Evolutionary conservation across 2,888 invertebrate species (phyloP).

Genomic region (Leptinotarsa haldemani): DNA sequence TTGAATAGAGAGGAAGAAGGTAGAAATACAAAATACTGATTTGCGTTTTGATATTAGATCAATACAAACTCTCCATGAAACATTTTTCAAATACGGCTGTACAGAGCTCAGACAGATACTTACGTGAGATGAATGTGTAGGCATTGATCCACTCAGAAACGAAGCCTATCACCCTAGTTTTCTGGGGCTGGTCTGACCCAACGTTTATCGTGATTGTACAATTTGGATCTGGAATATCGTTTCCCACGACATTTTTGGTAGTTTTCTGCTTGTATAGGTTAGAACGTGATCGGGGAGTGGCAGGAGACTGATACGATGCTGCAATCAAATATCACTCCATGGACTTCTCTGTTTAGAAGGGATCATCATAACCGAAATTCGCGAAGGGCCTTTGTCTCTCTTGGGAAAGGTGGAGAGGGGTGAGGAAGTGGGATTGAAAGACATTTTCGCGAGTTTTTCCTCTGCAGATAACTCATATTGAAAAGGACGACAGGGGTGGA

Average conservation of each 20-base stretch:
- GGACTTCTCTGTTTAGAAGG: conserved; percentile 37
- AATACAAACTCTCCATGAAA: background rate
- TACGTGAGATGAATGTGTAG: conserved; percentile 77
- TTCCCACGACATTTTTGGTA: conserved; percentile 63
- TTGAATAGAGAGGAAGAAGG: too few species aligned
- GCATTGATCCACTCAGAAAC: conserved; percentile 78
- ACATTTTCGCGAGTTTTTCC: background rate
- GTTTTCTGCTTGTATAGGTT: conserved; percentile 56
- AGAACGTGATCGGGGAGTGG: conserved; percentile 55
- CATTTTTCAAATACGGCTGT: background rate
- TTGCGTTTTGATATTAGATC: background rate
- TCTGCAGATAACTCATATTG: background rate
- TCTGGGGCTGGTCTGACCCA: conserved; percentile 55
- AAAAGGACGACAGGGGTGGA: background rate
- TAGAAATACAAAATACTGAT: too few species aligned
- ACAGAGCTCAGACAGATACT: conserved; percentile 62
- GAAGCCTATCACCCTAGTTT: conserved; percentile 72
- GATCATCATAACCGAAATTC: conserved; percentile 21
- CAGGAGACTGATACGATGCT: conserved; percentile 57
- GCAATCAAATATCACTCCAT: conserved; percentile 55
- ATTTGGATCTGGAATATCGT: conserved; percentile 64
- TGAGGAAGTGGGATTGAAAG: background rate
- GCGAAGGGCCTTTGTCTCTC: conserved; percentile 7
- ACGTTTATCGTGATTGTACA: conserved; percentile 68
- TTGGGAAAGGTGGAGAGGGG: background rate